Conservation (phyloP, 2,888 invertebrate species). For the Druceiella hillmani region DNA sequence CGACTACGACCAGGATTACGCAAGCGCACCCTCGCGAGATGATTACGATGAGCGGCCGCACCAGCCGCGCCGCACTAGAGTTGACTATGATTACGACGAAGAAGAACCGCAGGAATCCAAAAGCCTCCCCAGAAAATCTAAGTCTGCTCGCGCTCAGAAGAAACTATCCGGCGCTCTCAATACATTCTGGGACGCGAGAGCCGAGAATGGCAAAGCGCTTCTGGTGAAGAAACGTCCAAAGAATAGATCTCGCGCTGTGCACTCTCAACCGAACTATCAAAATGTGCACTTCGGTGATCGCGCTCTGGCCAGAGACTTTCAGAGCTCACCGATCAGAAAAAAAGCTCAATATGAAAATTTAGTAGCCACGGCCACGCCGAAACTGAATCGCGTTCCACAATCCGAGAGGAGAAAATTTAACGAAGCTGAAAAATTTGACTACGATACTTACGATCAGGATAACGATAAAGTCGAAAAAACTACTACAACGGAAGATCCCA, state of each 20-base stretch:
- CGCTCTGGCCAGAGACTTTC: constrained; percentile 29
- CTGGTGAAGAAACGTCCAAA: constrained; percentile 30
- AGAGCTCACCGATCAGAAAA: too few relatives aligned
- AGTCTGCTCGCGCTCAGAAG: constrained; percentile 7
- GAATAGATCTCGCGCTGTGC: too few relatives aligned
- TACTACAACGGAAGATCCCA: constrained; percentile 45
- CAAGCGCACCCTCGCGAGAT: too few relatives aligned
- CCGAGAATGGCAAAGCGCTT: constrained; percentile 15
- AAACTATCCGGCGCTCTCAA: constrained; percentile 31
- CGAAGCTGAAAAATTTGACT: constrained; percentile 29
- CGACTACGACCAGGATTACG: constrained; percentile 33
- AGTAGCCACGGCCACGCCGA: not conserved
- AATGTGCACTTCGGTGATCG: constrained; percentile 45
- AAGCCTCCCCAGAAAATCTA: constrained; percentile 34
- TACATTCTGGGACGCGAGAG: constrained; percentile 10
- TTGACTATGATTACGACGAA: constrained; percentile 35
- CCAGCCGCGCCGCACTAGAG: constrained; percentile 26
- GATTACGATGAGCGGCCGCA: too few relatives aligned
- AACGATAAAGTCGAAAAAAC: constrained; percentile 36
- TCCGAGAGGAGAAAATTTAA: constrained; percentile 18
- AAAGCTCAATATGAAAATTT: constrained; percentile 29
- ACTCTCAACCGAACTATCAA: too few relatives aligned
- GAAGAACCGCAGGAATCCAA: constrained; percentile 42
- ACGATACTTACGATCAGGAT: constrained; percentile 29
- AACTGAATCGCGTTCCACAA: constrained; percentile 29